Evolutionary conservation across 2,113 vertebrate species (phyloP), one percentile per base, ranked within the genome.

Genomic region (Nesospiza acunhae): DNA sequence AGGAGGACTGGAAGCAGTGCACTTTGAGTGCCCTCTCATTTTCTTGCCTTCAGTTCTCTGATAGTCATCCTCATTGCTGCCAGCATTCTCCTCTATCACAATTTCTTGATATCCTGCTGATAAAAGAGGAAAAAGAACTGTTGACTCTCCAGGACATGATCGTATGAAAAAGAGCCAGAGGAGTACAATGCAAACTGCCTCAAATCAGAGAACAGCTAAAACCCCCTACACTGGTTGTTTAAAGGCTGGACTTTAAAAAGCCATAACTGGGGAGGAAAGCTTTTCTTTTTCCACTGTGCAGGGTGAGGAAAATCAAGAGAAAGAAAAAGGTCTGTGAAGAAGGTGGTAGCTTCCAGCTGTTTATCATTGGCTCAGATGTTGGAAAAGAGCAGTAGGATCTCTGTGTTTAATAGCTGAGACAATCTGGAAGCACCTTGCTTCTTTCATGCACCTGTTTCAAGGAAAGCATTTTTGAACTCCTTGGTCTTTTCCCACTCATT

Each of bases 141-240:
- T 47, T 0, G 3, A n/a, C 8, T 64, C 15, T 62, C 11, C 52
- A 72, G 26, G 24, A 47, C 2, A 7, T 31, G 28, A 44, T 24
- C 0, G 1, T 84, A 17, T 4, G 13, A 37, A 70, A 50, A 47
- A 74, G 31, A 70, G n/a, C 20, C 23, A 31, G 33, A 58, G 52
- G 13, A 72, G 16, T n/a, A 35, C 19, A 47, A 13, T 35, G 8
- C 33, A 75, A 72, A 62, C 27, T 42, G 33, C 12, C 23, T 91
- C 11, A 33, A 68, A 68, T 59, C 15, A 79, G 58, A 91, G 10
- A 49, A 26, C 3, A 82, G 52, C 10, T 67, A 39, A 56, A 82
- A 4, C 1, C 1, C 4, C 2, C 18, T 35, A 10, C 11, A 6
- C 0, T 72, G 37, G 1, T 21, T 78, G 15, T 68, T 91, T 74